Evolutionary conservation across 2,888 invertebrate species (phyloP), one percentile per base, ranked within the genome.

Genomic region (Lycocerus yunnanus): DNA sequence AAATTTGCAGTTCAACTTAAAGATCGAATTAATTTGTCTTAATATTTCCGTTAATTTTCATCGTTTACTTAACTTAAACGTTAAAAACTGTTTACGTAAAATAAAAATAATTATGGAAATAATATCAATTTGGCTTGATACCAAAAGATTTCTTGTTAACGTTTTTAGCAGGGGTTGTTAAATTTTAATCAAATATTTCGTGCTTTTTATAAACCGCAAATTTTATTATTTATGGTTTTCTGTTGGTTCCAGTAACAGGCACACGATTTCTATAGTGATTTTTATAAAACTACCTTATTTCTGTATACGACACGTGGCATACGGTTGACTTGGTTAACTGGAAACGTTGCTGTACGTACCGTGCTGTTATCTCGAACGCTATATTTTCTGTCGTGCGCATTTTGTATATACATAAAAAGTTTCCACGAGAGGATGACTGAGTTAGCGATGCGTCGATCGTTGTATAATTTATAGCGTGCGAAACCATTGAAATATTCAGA

Each of bases 401-500:
- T 76, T 73, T 61, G 66, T 71, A 71, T 20, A 72, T 73, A 76
- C 73, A 76, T 76, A 73, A 76, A 73, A 72, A 69, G 75, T 73
- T 71, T 68, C 24, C 66, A 67, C 27, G 63, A 67, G 68, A 75
- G 69, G 75, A 71, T 43, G 71, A 72, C 72, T 68, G 67, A 69
- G 59, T 74, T 60, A 59, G 66, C 21, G 69, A 67, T 73, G 67
- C 74, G 76, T 78, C 75, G 75, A 78, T 78, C 71, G 76, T 73
- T 69, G 77, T 79, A 79, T 81, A 81, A 82, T 82, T 82, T 82
- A 82, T 80, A 79, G 80, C 81, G 80, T 81, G 80, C 80, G 81
- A 81, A 80, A 81, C 79, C 81, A 81, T 81, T 81, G 80, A 82
- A 81, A 80, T 82, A 81, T 81, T 82, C 80, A 81, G 69, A 72